A percentile compares a stretch with the other conserved stretches of the same genome.
Evolutionary conservation across 2,797 vertebrate genomes (phyloP).

Genomic region (Kryptolebias ocellatus): DNA sequence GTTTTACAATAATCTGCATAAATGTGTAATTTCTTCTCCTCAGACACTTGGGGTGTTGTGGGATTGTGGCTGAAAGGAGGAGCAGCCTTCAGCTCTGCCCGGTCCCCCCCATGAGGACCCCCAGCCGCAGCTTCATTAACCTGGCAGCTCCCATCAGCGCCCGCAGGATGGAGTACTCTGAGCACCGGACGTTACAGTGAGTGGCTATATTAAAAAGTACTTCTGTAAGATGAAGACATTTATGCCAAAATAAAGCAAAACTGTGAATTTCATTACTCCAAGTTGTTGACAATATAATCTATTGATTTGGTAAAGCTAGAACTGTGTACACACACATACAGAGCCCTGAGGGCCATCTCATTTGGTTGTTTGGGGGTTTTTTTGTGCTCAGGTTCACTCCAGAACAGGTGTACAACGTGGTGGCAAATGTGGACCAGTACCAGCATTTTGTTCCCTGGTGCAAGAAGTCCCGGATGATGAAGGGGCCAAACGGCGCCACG

Average conservation of each 20-base stretch:
- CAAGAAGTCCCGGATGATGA: slow-evolving; percentile 78
- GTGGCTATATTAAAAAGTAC: slow-evolving; percentile 1
- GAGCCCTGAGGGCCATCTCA: neutral
- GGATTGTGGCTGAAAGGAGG: slow-evolving; percentile 39
- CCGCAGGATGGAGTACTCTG: slow-evolving; percentile 79
- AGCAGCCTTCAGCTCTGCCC: slow-evolving; percentile 42
- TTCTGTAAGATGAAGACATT: neutral
- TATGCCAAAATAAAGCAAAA: neutral
- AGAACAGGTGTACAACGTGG: slow-evolving; percentile 82
- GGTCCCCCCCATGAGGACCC: slow-evolving; percentile 6
- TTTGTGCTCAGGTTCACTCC: slow-evolving; percentile 74
- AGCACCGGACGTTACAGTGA: slow-evolving; percentile 73
- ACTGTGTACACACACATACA: neutral
- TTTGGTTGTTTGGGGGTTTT: neutral
- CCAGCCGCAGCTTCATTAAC: slow-evolving; percentile 77
- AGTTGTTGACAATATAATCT: neutral
- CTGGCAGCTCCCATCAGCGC: slow-evolving; percentile 63
- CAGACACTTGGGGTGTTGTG: slow-evolving; percentile 58
- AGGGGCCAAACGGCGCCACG: slow-evolving; percentile 44
- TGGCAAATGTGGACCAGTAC: slow-evolving; percentile 82
- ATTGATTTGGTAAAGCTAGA: too few relatives aligned
- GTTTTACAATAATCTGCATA: neutral
- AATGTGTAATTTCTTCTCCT: neutral
- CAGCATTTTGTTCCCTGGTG: slow-evolving; percentile 87
- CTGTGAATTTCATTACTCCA: neutral